phyloP scores from a whole-genome alignment of 2,888 invertebrate species.

The Chromoteleia sp. region DNA sequence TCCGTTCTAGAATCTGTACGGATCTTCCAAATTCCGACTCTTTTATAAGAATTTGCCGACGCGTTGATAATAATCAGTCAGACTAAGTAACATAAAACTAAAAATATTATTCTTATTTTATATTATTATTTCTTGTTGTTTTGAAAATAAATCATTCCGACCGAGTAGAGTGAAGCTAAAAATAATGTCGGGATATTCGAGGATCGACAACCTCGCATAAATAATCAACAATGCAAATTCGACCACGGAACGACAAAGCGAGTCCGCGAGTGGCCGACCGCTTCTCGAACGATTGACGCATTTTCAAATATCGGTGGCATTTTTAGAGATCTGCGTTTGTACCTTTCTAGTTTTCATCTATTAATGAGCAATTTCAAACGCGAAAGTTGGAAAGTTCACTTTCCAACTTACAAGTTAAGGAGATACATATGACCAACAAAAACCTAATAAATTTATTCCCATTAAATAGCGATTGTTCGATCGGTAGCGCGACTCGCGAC shows the following conservation, averaged over 20 bases:
- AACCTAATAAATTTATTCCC: constrained; percentile 41
- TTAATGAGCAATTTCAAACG: constrained; percentile 60
- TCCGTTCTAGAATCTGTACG: no score
- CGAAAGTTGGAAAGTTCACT: constrained; percentile 66
- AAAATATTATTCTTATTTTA: neutral
- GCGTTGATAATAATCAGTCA: no score
- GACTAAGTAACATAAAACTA: no score
- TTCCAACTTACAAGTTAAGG: constrained; percentile 50
- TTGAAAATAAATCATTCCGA: neutral
- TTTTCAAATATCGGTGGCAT: constrained; percentile 33
- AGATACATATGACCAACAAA: constrained; percentile 45
- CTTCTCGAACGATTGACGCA: neutral
- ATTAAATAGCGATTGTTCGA: constrained; percentile 49
- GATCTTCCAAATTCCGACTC: no score
- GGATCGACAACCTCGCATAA: constrained; percentile 45
- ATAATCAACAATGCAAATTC: constrained; percentile 26
- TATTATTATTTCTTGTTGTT: neutral
- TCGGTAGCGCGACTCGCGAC: neutral
- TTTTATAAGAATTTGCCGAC: no score
- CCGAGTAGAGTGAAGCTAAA: constrained; percentile 2
- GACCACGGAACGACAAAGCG: neutral
- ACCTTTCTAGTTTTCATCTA: constrained; percentile 62
- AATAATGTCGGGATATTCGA: constrained; percentile 8
- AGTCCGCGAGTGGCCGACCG: neutral
- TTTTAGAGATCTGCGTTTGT: constrained; percentile 35